These are phyloP conservation scores for Spilogale gracilis DNA, from an alignment of 2,113 vertebrate genomes.

Conservation along the genomic window DNA sequence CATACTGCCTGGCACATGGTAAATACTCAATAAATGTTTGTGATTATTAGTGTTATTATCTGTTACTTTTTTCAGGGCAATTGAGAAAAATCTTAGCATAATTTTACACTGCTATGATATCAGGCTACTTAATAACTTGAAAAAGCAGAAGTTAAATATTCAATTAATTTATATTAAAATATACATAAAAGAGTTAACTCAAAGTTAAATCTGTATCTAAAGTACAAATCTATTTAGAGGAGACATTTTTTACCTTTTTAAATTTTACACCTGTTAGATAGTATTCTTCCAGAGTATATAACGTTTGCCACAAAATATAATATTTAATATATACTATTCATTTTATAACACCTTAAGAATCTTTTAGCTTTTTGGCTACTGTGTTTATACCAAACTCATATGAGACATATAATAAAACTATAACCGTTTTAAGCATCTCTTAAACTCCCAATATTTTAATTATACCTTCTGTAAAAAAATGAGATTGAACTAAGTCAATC, in stretches of 20 bases:
- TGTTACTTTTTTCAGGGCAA: not conserved
- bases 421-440: constrained; percentile 23
- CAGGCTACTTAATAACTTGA: constrained; percentile 8
- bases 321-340: not conserved
- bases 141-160: not conserved
- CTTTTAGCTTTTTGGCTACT: not conserved
- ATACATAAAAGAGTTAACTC: constrained; percentile 10
- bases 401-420: constrained; percentile 6
- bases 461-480: not conserved
- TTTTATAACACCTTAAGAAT: constrained; percentile 45
- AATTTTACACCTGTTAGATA: constrained; percentile 36
- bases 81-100: not conserved
- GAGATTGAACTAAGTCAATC: not conserved
- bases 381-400: constrained; percentile 19
- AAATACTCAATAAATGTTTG: constrained; percentile 42
- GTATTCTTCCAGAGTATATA: not conserved
- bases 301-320: constrained; percentile 37
- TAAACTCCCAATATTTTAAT: not conserved
- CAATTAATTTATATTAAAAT: constrained; percentile 41
- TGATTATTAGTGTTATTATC: not conserved
- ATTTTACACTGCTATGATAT: constrained; percentile 32
- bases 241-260: not conserved
- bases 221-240: not conserved
- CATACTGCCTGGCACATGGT: not conserved
- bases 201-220: constrained; percentile 42